Evolutionary conservation across 2,888 invertebrate species (phyloP).

Genomic region (Drosophila infuscata): DNA sequence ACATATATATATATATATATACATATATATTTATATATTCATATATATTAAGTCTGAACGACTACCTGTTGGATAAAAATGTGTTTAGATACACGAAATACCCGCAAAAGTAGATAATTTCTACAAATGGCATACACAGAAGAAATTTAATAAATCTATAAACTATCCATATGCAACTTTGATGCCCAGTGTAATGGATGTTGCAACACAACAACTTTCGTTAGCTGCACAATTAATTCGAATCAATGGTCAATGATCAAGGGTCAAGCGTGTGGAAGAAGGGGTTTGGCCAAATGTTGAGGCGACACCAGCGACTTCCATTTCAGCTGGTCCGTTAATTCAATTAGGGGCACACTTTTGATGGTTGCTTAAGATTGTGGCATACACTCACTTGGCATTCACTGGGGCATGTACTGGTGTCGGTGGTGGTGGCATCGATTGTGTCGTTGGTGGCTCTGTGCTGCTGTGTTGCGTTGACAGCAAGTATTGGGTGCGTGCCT

Average conservation of each 20-base stretch:
- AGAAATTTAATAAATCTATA: neutral
- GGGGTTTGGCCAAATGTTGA: neutral
- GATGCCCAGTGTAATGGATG: slow-evolving; percentile 28
- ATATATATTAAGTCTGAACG: neutral
- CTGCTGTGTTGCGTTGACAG: slow-evolving; percentile 85
- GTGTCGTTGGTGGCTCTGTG: slow-evolving; percentile 11
- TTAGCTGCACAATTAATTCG: slow-evolving; percentile 63
- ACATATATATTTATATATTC: neutral
- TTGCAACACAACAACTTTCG: slow-evolving; percentile 30
- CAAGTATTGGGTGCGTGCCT: slow-evolving; percentile 95
- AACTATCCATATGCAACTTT: neutral
- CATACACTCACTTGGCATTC: slow-evolving; percentile 63
- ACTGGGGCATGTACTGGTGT: slow-evolving; percentile 19
- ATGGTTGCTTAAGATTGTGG: neutral
- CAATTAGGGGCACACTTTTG: slow-evolving; percentile 41
- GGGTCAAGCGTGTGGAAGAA: slow-evolving; percentile 33
- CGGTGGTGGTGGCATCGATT: slow-evolving; percentile 4
- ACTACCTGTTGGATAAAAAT: neutral
- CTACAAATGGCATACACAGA: neutral
- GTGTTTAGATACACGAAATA: neutral
- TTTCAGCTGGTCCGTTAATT: slow-evolving; percentile 39
- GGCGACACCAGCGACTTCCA: neutral
- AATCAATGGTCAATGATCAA: slow-evolving; percentile 44
- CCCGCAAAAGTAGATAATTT: neutral
- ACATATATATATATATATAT: neutral